Evolutionary conservation across 2,888 invertebrate species (phyloP).

Genomic region (Coenonympha glycerion): DNA sequence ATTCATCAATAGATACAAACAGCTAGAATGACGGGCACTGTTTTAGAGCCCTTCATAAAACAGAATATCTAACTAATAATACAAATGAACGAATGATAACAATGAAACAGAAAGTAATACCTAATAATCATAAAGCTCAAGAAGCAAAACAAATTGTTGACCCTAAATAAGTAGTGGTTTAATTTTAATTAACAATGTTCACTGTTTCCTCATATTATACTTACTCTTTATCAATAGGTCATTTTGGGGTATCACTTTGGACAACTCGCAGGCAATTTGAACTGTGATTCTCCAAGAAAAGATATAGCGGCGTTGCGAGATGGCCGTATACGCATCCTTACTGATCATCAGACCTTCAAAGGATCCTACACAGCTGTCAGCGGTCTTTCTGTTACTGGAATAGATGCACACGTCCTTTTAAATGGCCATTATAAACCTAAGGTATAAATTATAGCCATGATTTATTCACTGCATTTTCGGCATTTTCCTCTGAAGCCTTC

Average conservation of each 20-base stretch:
- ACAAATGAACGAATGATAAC: too few relatives aligned
- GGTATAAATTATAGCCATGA: slow-evolving; percentile 33
- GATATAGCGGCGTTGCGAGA: slow-evolving; percentile 69
- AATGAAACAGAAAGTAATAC: too few relatives aligned
- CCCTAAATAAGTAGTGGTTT: too few relatives aligned
- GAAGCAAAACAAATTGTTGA: too few relatives aligned
- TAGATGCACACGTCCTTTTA: slow-evolving; percentile 51
- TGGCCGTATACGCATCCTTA: slow-evolving; percentile 74
- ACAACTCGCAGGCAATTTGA: slow-evolving; percentile 82
- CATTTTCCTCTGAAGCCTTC: too few relatives aligned
- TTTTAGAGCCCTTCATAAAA: too few relatives aligned
- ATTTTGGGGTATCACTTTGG: slow-evolving; percentile 80
- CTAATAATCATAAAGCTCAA: too few relatives aligned
- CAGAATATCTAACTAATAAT: too few relatives aligned
- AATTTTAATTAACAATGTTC: too few relatives aligned
- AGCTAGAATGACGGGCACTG: too few relatives aligned
- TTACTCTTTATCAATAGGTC: slow-evolving; percentile 48
- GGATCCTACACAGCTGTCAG: slow-evolving; percentile 64
- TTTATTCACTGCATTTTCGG: neutral
- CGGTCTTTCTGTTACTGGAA: slow-evolving; percentile 49
- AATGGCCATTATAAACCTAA: slow-evolving; percentile 51
- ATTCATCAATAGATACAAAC: neutral
- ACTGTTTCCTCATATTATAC: too few relatives aligned
- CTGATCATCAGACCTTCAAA: slow-evolving; percentile 71
- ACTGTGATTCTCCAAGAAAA: slow-evolving; percentile 76